A percentile compares a stretch with the other conserved stretches of the same genome.
These are phyloP conservation scores for Conus betulinus DNA, from an alignment of 1,140 invertebrate species.

Conservation along the genomic window DNA sequence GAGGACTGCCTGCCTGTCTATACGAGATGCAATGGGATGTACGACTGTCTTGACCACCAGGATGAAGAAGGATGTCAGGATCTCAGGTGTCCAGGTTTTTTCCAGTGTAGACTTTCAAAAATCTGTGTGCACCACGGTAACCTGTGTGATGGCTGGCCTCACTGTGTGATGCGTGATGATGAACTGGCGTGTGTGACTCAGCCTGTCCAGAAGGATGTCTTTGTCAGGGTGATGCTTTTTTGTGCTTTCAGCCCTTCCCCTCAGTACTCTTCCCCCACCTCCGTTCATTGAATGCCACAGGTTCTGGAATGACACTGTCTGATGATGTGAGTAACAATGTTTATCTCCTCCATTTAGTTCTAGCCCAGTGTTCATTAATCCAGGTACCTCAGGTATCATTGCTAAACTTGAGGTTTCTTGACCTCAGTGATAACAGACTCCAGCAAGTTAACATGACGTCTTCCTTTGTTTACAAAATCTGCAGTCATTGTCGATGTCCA, in stretches of 20 bases:
- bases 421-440: slow-evolving; percentile 38
- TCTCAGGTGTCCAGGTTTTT: slow-evolving; percentile 38
- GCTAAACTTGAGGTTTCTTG: background rate
- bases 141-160: slow-evolving; percentile 13
- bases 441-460: background rate
- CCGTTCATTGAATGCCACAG: slow-evolving; percentile 18
- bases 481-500: slow-evolving; percentile 16
- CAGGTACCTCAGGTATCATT: background rate
- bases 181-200: slow-evolving; percentile 31
- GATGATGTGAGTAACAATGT: background rate
- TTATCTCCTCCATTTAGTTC: background rate
- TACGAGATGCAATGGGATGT: slow-evolving; percentile 19
- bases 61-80: slow-evolving; percentile 19
- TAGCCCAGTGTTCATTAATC: background rate
- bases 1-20: slow-evolving; percentile 11
- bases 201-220: slow-evolving; percentile 53
- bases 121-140: slow-evolving; percentile 30
- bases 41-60: slow-evolving; percentile 12
- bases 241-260: slow-evolving; percentile 1
- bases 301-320: background rate
- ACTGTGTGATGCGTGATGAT: slow-evolving; percentile 41
- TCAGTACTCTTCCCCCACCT: background rate
- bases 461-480: slow-evolving; percentile 24
- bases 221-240: slow-evolving; percentile 23
- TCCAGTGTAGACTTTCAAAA: slow-evolving; percentile 13